These are phyloP conservation scores for Burhinus oedicnemus DNA, from an alignment of 2,113 vertebrate genomes.

Conservation along the genomic window DNA sequence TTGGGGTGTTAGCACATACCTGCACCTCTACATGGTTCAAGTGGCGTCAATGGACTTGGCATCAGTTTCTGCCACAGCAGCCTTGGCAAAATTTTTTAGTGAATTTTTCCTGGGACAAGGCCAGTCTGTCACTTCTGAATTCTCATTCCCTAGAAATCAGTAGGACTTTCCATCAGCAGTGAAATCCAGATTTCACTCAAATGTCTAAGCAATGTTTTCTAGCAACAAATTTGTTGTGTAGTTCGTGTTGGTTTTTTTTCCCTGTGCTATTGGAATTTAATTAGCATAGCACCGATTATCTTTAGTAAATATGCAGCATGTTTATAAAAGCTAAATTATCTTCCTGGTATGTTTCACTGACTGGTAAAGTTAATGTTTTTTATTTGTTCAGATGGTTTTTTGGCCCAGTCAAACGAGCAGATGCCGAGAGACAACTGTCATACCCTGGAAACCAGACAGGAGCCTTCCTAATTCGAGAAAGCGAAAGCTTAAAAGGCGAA, in stretches of 20 bases:
- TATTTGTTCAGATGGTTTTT: conserved; percentile 91
- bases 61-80: background rate
- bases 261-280: background rate
- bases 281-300: background rate
- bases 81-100: background rate
- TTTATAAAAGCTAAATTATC: conserved; percentile 1
- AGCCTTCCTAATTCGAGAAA: conserved; percentile 90
- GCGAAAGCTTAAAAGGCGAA: conserved; percentile 86
- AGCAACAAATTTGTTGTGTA: background rate
- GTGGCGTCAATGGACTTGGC: background rate
- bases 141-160: background rate
- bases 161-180: background rate
- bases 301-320: conserved; percentile 3
- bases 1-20: fast-evolving
- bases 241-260: background rate
- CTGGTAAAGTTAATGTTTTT: conserved; percentile 19
- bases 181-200: background rate
- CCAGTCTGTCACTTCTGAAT: background rate
- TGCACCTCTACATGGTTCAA: background rate
- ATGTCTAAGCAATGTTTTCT: background rate
- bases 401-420: conserved; percentile 83
- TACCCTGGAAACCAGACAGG: conserved; percentile 78
- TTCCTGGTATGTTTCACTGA: background rate
- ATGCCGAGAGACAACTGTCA: conserved; percentile 88
- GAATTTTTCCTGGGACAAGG: background rate